Base-by-base conservation (phyloP, 2,888 invertebrate genomes). In the Atrina japonica region DNA sequence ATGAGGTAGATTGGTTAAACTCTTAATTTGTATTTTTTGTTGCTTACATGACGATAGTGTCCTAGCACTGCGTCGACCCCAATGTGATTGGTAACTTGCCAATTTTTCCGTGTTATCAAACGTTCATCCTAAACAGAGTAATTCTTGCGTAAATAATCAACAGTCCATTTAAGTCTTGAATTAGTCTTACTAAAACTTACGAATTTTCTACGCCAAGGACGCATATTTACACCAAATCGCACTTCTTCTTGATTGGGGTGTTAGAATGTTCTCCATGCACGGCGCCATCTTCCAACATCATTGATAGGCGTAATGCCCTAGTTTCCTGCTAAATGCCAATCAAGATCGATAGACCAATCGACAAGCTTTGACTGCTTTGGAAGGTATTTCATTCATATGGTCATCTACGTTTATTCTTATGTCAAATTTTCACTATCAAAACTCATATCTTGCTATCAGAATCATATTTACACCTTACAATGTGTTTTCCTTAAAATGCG, bases 1-100 rank as follows among this genome's bases (percentile, higher is more conserved):
- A 78, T 83, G 83, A 83, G 83, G 83, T 83, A 83, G 83, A 76
- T 76, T 76, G 81, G 79, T 82, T 78, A 35, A 35, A 66, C 64
- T 29, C 47, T 45, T 29, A 64, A 66, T 21, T 40, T 40, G 25
- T 53, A 49, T 40, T 41, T 41, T 40, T 60, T 52, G 41, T 30
- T 53, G 40, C 56, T 58, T 72, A 72, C 71, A 72, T 72, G 50
- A 63, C 66, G 66, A 68, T 45, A 52, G 27, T 58, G 41, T 43
- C 21, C 35, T 52, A 18, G 53, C 64, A 65, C 53, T 53, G 40
- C 43, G 43, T 53, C 53, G 64, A 53, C 64, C 53, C 41, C 55
- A n/a, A 49, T 25, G 21, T 14, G 14, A 18, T 49, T 66, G 69
- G 64, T 64, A 69, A 69, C 58, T 56, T 69, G 63, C 69, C 69